phyloP scores from a whole-genome alignment of 2,888 invertebrate species.

The Drosophila borealis region DNA sequence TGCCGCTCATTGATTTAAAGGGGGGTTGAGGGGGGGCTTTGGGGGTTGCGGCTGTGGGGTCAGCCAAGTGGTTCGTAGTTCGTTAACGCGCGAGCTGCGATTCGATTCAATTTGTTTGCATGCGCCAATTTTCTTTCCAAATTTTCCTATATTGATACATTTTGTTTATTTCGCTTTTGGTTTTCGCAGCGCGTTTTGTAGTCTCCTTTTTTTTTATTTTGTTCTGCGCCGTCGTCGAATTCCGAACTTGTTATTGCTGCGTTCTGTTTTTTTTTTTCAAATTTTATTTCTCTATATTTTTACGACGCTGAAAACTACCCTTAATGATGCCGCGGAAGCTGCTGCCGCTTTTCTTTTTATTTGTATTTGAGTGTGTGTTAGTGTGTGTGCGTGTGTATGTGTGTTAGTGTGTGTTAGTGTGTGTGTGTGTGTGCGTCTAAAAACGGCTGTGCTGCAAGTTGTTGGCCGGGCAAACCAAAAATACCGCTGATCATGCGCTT shows the following conservation, averaged over 20 bases:
- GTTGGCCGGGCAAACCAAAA: constrained; percentile 50
- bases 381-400: constrained; percentile 14
- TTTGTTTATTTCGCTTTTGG: constrained; percentile 69
- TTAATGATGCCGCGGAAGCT: constrained; percentile 79
- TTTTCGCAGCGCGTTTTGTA: constrained; percentile 46
- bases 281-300: constrained; percentile 82
- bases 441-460: constrained; percentile 41
- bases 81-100: constrained; percentile 28
- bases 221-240: constrained; percentile 39
- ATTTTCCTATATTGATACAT: constrained; percentile 73
- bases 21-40: not conserved
- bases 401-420: constrained; percentile 18
- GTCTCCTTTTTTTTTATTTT: constrained; percentile 22
- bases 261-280: constrained; percentile 64
- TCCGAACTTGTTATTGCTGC: constrained; percentile 64
- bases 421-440: constrained; percentile 13
- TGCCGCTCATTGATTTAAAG: constrained; percentile 62
- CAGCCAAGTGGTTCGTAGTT: constrained; percentile 60
- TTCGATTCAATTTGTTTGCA: constrained; percentile 3
- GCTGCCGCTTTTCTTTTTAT: constrained; percentile 37
- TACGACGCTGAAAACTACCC: constrained; percentile 82
- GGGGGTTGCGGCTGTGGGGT: constrained; percentile 8
- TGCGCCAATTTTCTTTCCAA: constrained; percentile 52
- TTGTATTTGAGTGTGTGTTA: constrained; percentile 4
- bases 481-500: constrained; percentile 69